Percentiles rank a stretch among this genome's conserved stretches.
Evolutionary conservation across 2,113 vertebrate genomes (phyloP).

Genomic region (Lynx canadensis): DNA sequence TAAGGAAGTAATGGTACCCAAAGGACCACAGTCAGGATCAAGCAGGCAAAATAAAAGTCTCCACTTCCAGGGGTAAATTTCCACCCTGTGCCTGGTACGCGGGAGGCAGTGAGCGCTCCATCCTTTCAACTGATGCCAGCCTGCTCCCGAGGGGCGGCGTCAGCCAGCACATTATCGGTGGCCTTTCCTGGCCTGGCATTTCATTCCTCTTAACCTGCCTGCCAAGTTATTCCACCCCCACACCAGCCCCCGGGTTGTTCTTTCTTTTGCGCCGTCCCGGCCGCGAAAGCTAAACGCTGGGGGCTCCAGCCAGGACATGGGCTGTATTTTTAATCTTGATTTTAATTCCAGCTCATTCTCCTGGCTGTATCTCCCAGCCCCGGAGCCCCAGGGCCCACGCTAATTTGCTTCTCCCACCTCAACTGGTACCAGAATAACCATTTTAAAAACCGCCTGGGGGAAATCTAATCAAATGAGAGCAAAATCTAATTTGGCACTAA

Average conservation of each 20-base stretch:
- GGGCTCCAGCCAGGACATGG: neutral
- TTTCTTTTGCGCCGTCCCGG: neutral
- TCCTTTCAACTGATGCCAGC: neutral
- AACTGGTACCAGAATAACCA: constrained; percentile 57
- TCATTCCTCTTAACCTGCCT: neutral
- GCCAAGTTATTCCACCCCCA: neutral
- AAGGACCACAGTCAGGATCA: neutral
- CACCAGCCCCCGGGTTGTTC: neutral
- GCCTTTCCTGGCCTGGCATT: constrained; percentile 4
- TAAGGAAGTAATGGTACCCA: neutral
- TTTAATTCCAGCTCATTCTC: constrained; percentile 51
- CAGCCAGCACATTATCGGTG: neutral
- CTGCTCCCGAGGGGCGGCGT: neutral
- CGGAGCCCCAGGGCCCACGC: neutral
- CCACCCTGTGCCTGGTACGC: neutral
- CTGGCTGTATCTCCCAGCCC: neutral
- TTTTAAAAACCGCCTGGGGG: constrained; percentile 70
- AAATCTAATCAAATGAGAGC: constrained; percentile 76
- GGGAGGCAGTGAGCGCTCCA: rapidly evolving
- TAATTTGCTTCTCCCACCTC: constrained; percentile 69
- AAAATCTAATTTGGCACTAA: constrained; percentile 74
- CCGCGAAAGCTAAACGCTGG: neutral
- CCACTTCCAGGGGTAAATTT: neutral
- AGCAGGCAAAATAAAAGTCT: neutral
- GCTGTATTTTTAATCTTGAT: constrained; percentile 4